A percentile compares a stretch with the other conserved stretches of the same genome.
phyloP scores from a whole-genome alignment of 2,888 invertebrate species.

The Sinotaia quadrata region DNA sequence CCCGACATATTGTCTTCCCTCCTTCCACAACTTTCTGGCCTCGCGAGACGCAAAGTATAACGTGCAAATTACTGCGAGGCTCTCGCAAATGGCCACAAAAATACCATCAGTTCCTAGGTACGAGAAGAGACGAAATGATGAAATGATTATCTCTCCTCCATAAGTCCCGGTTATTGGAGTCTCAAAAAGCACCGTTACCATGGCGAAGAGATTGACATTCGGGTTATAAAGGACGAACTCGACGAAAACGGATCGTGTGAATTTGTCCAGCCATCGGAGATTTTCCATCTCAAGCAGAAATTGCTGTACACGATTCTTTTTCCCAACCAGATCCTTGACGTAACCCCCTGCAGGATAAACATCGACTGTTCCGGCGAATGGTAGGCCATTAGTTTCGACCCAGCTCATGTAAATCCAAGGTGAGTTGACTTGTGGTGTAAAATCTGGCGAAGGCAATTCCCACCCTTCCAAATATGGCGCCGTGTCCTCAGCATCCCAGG shows the following conservation, averaged over 20 bases:
- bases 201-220: conserved; percentile 55
- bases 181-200: conserved; percentile 50
- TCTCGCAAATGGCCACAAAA: conserved; percentile 48
- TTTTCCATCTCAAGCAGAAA: conserved; percentile 34
- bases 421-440: conserved; percentile 16
- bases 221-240: conserved; percentile 59
- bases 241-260: conserved; percentile 51
- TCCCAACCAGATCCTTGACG: conserved; percentile 46
- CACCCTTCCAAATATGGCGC: conserved; percentile 43
- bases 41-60: conserved; percentile 47
- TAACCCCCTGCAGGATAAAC: conserved; percentile 48
- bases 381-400: conserved; percentile 49
- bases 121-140: conserved; percentile 50
- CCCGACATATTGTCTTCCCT: conserved; percentile 41
- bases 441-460: conserved; percentile 29
- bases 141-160: conserved; percentile 38
- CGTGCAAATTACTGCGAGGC: conserved; percentile 43
- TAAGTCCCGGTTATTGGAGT: conserved; percentile 49
- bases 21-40: conserved; percentile 39
- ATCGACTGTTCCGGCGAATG: conserved; percentile 49
- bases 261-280: conserved; percentile 50
- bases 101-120: conserved; percentile 54
- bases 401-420: conserved; percentile 51
- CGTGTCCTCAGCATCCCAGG: conserved; percentile 41
- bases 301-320: conserved; percentile 35